Evolutionary conservation across 1,140 invertebrate species (phyloP).

Genomic region (Drosophila lacteicornis): DNA sequence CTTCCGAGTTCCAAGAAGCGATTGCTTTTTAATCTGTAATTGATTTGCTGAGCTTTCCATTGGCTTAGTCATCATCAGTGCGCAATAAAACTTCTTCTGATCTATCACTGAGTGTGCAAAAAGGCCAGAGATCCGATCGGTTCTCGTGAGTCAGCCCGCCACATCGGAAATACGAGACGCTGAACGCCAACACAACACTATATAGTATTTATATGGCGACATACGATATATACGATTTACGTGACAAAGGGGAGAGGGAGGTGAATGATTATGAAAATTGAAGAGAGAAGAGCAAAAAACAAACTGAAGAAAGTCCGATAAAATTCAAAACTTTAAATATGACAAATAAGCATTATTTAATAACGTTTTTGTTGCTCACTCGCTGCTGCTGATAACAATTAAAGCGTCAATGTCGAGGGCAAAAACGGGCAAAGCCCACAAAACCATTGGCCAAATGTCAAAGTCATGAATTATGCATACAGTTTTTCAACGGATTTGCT

Average conservation of each 20-base stretch:
- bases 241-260: background rate
- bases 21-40: constrained; percentile 16
- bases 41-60: constrained; percentile 15
- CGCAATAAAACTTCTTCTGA: background rate
- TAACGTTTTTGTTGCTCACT: constrained; percentile 20
- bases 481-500: constrained; percentile 66
- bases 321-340: constrained; percentile 52
- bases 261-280: constrained; percentile 12
- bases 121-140: constrained; percentile 4
- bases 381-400: constrained; percentile 52
- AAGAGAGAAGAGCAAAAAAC: background rate
- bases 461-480: constrained; percentile 47
- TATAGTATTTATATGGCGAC: background rate
- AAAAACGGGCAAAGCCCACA: constrained; percentile 8
- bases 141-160: constrained; percentile 57
- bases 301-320: constrained; percentile 33
- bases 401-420: constrained; percentile 71
- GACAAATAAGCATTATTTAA: constrained; percentile 69
- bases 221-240: constrained; percentile 61
- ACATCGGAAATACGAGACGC: constrained; percentile 60
- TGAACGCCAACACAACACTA: constrained; percentile 20
- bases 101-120: constrained; percentile 24
- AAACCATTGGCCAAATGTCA: constrained; percentile 26
- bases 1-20: constrained; percentile 25
- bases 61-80: constrained; percentile 31